Conservation (phyloP, 2,888 invertebrate genomes). For the Diaprepes abbreviatus region DNA sequence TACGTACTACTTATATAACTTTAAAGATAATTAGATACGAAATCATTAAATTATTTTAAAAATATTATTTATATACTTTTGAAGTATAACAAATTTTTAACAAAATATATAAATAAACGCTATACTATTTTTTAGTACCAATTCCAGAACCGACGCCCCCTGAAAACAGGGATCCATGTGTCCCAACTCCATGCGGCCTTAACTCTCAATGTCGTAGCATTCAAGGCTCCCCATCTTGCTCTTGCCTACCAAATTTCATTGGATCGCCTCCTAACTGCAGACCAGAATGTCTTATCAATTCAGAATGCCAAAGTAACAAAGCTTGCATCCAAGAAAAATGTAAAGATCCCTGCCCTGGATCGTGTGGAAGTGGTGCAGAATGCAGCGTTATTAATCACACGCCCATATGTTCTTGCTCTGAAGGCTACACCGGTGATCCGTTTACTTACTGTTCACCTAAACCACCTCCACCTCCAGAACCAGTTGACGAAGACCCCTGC, state of each 20-base stretch:
- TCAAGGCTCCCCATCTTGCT: slow-evolving; percentile 78
- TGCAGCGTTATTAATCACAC: slow-evolving; percentile 83
- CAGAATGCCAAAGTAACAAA: slow-evolving; percentile 79
- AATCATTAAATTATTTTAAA: too few species aligned
- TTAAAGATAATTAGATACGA: too few species aligned
- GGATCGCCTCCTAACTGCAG: slow-evolving; percentile 84
- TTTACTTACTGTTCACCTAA: slow-evolving; percentile 77
- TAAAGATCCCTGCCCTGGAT: slow-evolving; percentile 82
- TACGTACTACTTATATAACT: too few species aligned
- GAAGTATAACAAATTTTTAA: too few species aligned
- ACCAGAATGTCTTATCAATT: slow-evolving; percentile 82
- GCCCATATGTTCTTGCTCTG: slow-evolving; percentile 81
- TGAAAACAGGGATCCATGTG: slow-evolving; percentile 75
- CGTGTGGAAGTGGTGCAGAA: slow-evolving; percentile 80
- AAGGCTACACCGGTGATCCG: slow-evolving; percentile 83
- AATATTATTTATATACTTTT: too few species aligned
- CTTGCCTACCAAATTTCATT: slow-evolving; percentile 78
- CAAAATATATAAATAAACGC: too few species aligned
- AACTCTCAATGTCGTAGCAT: slow-evolving; percentile 80
- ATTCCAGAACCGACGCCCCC: slow-evolving; percentile 57
- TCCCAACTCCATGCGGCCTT: slow-evolving; percentile 84
- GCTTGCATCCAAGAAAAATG: slow-evolving; percentile 83
- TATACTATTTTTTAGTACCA: slow-evolving; percentile 52
- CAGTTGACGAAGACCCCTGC: slow-evolving; percentile 74
- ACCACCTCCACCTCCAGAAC: slow-evolving; percentile 68